These are phyloP conservation scores for Bubo bubo DNA, from an alignment of 2,113 vertebrate genomes.

Conservation along the genomic window DNA sequence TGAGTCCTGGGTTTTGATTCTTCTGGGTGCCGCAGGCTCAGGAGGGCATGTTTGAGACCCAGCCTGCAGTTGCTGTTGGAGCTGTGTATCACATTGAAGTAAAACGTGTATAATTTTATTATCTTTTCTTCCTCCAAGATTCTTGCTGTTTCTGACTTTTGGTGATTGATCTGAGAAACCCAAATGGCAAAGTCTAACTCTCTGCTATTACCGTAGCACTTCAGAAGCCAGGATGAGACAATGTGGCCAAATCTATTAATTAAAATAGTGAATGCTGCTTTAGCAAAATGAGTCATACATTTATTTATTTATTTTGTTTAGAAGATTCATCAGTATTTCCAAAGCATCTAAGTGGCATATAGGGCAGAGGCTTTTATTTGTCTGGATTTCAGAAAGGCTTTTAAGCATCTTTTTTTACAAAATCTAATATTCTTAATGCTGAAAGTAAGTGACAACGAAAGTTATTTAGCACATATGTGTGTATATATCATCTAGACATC, in stretches of 20 bases:
- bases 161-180: constrained; percentile 81
- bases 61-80: not conserved
- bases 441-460: constrained; percentile 7
- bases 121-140: constrained; percentile 51
- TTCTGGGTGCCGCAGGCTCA: not conserved
- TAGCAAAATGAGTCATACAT: constrained; percentile 74
- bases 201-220: constrained; percentile 78
- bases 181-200: constrained; percentile 76
- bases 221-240: constrained; percentile 81
- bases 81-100: not conserved
- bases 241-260: constrained; percentile 77
- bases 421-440: constrained; percentile 44
- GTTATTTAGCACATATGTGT: constrained; percentile 33
- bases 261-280: constrained; percentile 56
- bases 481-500: constrained; percentile 40
- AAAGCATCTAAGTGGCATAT: not conserved
- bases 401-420: constrained; percentile 48
- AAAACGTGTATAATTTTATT: constrained; percentile 33
- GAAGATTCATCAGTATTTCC: constrained; percentile 6
- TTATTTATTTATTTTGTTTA: constrained; percentile 35
- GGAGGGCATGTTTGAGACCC: not conserved
- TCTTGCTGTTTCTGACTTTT: constrained; percentile 65
- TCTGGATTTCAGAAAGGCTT: constrained; percentile 57
- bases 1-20: not conserved
- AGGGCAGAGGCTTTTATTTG: constrained; percentile 28